A percentile compares a stretch with the other conserved stretches of the same genome.
Conservation (phyloP, 2,888 invertebrate species). For the Bhutanitis thaidina region DNA sequence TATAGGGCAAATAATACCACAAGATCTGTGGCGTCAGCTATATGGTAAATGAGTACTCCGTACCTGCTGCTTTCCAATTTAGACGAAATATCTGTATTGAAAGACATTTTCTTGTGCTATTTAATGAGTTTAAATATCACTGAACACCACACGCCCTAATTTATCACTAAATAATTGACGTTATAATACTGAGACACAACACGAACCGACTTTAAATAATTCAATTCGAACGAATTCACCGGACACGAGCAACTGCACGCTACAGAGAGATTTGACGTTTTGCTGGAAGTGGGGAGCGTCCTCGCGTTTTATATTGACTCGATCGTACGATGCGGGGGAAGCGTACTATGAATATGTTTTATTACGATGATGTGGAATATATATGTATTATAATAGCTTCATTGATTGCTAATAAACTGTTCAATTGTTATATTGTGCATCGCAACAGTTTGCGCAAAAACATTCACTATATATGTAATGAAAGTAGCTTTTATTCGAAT, state of each 20-base stretch:
- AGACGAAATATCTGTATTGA: slow-evolving; percentile 72
- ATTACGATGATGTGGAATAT: slow-evolving; percentile 42
- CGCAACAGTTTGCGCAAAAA: slow-evolving; percentile 29
- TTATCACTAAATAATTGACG: slow-evolving; percentile 57
- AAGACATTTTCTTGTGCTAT: slow-evolving; percentile 72
- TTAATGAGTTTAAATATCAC: slow-evolving; percentile 70
- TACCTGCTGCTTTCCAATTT: slow-evolving; percentile 80
- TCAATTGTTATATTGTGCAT: slow-evolving; percentile 21
- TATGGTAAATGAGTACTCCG: slow-evolving; percentile 39
- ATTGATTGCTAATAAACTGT: slow-evolving; percentile 32
- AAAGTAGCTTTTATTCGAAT: slow-evolving; percentile 33
- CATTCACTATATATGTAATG: slow-evolving; percentile 38
- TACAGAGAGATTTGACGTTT: slow-evolving; percentile 62
- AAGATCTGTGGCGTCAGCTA: slow-evolving; percentile 35
- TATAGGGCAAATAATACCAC: slow-evolving; percentile 33
- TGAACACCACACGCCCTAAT: slow-evolving; percentile 70
- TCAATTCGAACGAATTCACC: slow-evolving; percentile 43
- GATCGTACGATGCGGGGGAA: slow-evolving; percentile 74
- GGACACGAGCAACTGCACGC: slow-evolving; percentile 46
- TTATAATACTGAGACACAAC: slow-evolving; percentile 54
- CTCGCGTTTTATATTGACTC: slow-evolving; percentile 64
- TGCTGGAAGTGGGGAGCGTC: slow-evolving; percentile 64
- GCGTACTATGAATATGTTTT: slow-evolving; percentile 51
- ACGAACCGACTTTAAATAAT: slow-evolving; percentile 40
- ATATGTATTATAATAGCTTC: slow-evolving; percentile 33